Conservation (phyloP, 2,888 invertebrate species). For the Epistrophe grossulariae region DNA sequence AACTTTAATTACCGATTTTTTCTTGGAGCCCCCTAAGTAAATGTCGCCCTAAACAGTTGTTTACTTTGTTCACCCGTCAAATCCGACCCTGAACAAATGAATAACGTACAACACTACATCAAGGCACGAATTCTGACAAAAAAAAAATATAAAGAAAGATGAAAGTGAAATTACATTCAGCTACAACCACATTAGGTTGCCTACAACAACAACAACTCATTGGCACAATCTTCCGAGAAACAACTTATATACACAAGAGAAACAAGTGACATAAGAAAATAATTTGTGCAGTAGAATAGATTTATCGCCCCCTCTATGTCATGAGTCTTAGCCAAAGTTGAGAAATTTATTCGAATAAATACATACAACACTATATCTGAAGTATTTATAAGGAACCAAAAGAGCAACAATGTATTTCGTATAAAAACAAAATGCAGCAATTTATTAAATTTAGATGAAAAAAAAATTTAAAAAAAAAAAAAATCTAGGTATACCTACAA, state of each 20-base stretch:
- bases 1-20: neutral
- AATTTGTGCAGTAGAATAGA: conserved; percentile 63
- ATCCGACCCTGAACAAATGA: neutral
- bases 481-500: neutral
- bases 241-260: neutral
- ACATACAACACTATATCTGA: conserved; percentile 2
- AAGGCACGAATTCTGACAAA: neutral
- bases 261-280: conserved; percentile 69
- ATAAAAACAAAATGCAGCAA: conserved; percentile 53
- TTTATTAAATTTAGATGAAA: conserved; percentile 53
- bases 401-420: conserved; percentile 60
- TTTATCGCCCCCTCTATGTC: conserved; percentile 44
- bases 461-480: conserved; percentile 7
- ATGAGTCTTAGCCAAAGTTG: conserved; percentile 57
- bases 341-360: conserved; percentile 42
- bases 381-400: conserved; percentile 7
- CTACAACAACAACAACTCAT: conserved; percentile 4
- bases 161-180: conserved; percentile 64
- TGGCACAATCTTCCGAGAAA: conserved; percentile 1
- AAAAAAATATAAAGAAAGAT: conserved; percentile 27
- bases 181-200: conserved; percentile 9
- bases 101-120: neutral
- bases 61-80: neutral
- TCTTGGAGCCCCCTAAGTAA: neutral
- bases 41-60: neutral